Evolutionary conservation across 1,140 invertebrate species (phyloP).

Genomic region (Rhynchophorus ferrugineus): DNA sequence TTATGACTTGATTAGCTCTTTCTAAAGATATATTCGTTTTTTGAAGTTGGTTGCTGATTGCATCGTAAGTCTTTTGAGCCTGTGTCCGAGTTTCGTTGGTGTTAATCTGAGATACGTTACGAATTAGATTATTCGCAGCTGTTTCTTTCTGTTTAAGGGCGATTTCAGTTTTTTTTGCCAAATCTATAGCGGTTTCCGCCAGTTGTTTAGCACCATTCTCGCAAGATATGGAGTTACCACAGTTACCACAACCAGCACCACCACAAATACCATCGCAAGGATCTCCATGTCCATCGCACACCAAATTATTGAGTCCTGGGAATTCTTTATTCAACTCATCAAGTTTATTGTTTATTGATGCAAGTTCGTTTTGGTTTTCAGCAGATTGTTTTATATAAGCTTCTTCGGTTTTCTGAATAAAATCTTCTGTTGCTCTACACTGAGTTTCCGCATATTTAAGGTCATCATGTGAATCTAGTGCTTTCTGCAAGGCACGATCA

Average conservation of each 20-base stretch:
- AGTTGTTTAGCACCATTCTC: conserved; percentile 81
- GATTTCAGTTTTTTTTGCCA: conserved; percentile 74
- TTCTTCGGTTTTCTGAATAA: conserved; percentile 62
- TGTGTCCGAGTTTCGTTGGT: conserved; percentile 32
- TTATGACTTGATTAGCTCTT: conserved; percentile 49
- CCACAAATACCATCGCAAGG: conserved; percentile 87
- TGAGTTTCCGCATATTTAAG: conserved; percentile 72
- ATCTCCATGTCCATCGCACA: conserved; percentile 81
- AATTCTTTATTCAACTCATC: conserved; percentile 60
- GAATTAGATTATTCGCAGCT: conserved; percentile 60
- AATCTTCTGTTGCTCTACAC: conserved; percentile 72
- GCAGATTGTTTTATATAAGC: conserved; percentile 64
- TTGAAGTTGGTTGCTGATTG: conserved; percentile 25
- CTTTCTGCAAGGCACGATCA: conserved; percentile 59
- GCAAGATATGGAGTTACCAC: conserved; percentile 79
- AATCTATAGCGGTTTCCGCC: conserved; percentile 74
- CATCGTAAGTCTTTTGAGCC: conserved; percentile 31
- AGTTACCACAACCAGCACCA: conserved; percentile 85
- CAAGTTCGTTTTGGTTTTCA: conserved; percentile 60
- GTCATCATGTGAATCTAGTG: conserved; percentile 51
- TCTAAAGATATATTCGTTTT: conserved; percentile 41
- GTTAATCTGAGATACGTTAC: conserved; percentile 46
- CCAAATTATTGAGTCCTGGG: conserved; percentile 70
- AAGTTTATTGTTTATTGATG: conserved; percentile 57
- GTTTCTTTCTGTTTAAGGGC: conserved; percentile 74